A percentile compares a stretch with the other conserved stretches of the same genome.
Evolutionary conservation across 1,140 invertebrate species (phyloP).

Genomic region (Leptinotarsa undecemlineata): DNA sequence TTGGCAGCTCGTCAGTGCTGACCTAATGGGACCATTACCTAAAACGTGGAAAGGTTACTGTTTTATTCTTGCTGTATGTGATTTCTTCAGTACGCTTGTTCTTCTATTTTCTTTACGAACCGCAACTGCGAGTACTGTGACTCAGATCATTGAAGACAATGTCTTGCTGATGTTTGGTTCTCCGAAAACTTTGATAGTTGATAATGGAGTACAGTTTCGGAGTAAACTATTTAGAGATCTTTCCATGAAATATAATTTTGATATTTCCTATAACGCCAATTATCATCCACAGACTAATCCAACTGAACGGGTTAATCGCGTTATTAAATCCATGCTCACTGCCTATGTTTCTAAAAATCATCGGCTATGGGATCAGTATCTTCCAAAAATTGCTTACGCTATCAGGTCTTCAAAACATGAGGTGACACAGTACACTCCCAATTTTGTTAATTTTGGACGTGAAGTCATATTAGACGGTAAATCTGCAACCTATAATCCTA

Average conservation of each 20-base stretch:
- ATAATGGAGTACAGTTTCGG: slow-evolving; percentile 24
- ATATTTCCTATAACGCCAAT: slow-evolving; percentile 20
- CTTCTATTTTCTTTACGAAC: no score
- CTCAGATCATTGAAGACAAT: slow-evolving; percentile 29
- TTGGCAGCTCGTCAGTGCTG: no score
- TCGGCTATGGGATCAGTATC: neutral
- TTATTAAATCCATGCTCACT: slow-evolving; percentile 21
- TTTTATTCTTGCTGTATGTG: no score
- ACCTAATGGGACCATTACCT: no score
- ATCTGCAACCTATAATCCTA: no score
- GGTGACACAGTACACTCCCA: no score
- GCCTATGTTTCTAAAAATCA: neutral
- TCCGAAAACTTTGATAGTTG: slow-evolving; percentile 22
- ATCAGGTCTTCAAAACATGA: no score
- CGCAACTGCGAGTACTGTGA: slow-evolving; percentile 23
- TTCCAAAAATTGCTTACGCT: no score
- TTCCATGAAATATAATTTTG: slow-evolving; percentile 22
- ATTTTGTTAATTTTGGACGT: no score
- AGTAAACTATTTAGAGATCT: slow-evolving; percentile 25
- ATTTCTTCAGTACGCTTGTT: slow-evolving; percentile 34
- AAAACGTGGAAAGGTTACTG: no score
- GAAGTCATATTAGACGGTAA: no score
- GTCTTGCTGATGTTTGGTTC: slow-evolving; percentile 21
- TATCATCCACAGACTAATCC: slow-evolving; percentile 29
- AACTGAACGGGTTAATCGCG: slow-evolving; percentile 28